These are phyloP conservation scores for Euthynnus affinis DNA, from an alignment of 2,797 vertebrate genomes.

Conservation along the genomic window DNA sequence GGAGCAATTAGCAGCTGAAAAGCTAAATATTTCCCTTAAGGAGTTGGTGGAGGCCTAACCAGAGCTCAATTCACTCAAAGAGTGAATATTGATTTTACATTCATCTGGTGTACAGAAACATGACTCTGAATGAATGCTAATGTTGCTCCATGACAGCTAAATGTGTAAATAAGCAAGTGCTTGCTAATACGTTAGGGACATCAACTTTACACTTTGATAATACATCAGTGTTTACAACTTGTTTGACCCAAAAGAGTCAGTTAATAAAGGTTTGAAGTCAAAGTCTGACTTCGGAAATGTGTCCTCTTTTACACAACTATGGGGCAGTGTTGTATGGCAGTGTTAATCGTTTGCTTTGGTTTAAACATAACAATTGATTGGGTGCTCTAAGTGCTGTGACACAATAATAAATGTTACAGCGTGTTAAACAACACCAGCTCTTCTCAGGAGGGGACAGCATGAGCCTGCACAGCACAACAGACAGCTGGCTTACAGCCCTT, in stretches of 20 bases:
- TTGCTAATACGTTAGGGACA: no score
- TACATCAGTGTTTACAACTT: not conserved
- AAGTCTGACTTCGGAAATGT: conserved; percentile 20
- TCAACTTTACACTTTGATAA: no score
- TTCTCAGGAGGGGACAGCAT: conserved; percentile 62
- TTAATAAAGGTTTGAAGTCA: conserved; percentile 8
- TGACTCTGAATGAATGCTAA: not conserved
- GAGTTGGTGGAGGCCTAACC: no score
- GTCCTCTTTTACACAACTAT: not conserved
- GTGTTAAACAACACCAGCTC: conserved; percentile 74
- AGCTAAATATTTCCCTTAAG: no score
- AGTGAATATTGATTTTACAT: not conserved
- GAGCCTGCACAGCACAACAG: conserved; percentile 69
- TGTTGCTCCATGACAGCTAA: not conserved
- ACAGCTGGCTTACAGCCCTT: conserved; percentile 69
- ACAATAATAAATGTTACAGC: conserved; percentile 66
- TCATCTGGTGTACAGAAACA: not conserved
- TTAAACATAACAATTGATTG: conserved; percentile 51
- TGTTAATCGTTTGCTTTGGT: conserved; percentile 28
- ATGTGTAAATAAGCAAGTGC: not conserved
- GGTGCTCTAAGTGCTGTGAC: conserved; percentile 48
- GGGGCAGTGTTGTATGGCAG: conserved; percentile 1
- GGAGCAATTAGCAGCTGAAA: no score
- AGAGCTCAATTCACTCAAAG: no score
- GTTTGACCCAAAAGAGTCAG: conserved; percentile 3